phyloP scores from a whole-genome alignment of 1,140 invertebrate species.

The Stenopsyche tienmushanensis region DNA sequence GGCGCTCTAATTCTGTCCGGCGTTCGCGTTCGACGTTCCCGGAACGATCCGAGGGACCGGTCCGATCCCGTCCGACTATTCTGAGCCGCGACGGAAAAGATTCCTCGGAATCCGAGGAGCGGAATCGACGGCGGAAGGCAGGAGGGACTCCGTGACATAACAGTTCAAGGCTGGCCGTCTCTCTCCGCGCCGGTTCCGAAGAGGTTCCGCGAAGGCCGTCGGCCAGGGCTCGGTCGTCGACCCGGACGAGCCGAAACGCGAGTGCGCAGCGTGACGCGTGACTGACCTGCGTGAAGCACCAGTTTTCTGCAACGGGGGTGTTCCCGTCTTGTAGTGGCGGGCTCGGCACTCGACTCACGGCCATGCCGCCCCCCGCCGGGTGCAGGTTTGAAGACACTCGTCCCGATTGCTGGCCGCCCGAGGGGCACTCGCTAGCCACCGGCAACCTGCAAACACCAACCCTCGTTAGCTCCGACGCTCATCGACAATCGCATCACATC shows the following conservation, averaged over 20 bases:
- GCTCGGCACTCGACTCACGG: slow-evolving; percentile 86
- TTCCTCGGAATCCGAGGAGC: too few relatives aligned
- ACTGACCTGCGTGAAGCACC: slow-evolving; percentile 93
- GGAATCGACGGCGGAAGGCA: too few relatives aligned
- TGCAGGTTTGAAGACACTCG: slow-evolving; percentile 71
- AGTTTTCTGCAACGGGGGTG: slow-evolving; percentile 92
- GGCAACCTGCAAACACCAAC: slow-evolving; percentile 62
- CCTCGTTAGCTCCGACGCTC: too few relatives aligned
- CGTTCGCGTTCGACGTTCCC: neutral
- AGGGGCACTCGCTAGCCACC: slow-evolving; percentile 81
- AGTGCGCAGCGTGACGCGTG: neutral
- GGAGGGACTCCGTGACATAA: slow-evolving; percentile 22
- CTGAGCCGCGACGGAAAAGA: too few relatives aligned
- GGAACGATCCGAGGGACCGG: neutral
- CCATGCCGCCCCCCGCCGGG: slow-evolving; percentile 77
- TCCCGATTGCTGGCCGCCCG: slow-evolving; percentile 66
- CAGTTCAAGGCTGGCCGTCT: slow-evolving; percentile 34
- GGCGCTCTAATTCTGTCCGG: neutral
- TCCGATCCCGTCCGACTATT: too few relatives aligned
- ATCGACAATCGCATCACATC: neutral
- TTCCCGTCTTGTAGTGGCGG: slow-evolving; percentile 87
- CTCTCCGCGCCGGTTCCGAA: slow-evolving; percentile 19
- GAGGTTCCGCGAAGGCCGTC: slow-evolving; percentile 25
- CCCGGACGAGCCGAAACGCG: slow-evolving; percentile 4
- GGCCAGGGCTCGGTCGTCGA: slow-evolving; percentile 26